Evolutionary conservation across 2,797 vertebrate genomes (phyloP), one percentile per base, ranked within the genome.

Genomic region (Falco rusticolus): DNA sequence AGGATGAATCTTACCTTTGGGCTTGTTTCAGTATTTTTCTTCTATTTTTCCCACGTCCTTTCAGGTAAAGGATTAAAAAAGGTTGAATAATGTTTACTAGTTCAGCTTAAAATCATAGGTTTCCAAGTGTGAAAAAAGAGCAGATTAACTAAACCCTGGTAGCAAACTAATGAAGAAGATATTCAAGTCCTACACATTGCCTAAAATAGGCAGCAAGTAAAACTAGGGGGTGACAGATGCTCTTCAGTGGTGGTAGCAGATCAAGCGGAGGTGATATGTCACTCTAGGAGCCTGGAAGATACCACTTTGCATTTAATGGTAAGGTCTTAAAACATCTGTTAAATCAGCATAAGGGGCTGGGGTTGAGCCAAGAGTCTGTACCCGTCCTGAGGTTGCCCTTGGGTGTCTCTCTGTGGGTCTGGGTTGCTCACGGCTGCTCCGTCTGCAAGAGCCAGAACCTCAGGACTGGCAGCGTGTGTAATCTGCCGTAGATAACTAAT

Each of bases 381-480:
- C 37, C 65, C 24, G 10, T 10, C 50, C 89, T 22, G 43, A 2
- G 3, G 37, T 63, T 0, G 0, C 25, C 25, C n/a, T 50, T 1
- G 0, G 45, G 39, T 31, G 26, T 74, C 68, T 20, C 16, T 20
- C 56, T 1, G 0, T 16, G 41, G 26, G 11, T 50, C 57, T 45
- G 28, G 11, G 8, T 16, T 1, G 7, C 17, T 31, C n/a, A 3
- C 0, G 3, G 31, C 34, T 74, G 51, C 43, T 69, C 24, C 3
- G 1, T 14, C 68, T 53, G 80, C 33, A n/a, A 5, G 29, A 71
- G 39, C 34, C 60, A 19, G 33, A 5, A 2, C n/a, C 50, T 72
- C 20, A 17, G 53, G 56, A 34, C 8, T 60, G 70, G 57, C 53
- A 45, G 60, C 2, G 0, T 1, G 7, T 39, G 43, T 22, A 12